Evolutionary conservation across 2,888 invertebrate species (phyloP).

Genomic region (Cosmorhoe ocellata): DNA sequence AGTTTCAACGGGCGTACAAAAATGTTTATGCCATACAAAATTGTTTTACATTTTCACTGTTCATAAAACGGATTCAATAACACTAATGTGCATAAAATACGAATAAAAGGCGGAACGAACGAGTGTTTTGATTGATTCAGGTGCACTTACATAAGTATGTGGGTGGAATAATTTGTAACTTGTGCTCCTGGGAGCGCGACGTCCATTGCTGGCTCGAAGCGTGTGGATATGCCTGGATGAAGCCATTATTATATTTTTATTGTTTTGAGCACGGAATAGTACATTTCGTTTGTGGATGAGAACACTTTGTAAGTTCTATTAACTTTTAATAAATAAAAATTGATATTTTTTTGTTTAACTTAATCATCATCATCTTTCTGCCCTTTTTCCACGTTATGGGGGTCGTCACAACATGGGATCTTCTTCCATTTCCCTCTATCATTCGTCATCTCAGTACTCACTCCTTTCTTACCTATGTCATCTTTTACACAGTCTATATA

Average conservation of each 20-base stretch:
- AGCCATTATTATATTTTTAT: constrained; percentile 1
- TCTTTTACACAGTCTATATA: too few species aligned
- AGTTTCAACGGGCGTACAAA: constrained; percentile 16
- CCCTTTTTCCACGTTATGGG: too few species aligned
- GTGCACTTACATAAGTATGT: constrained; percentile 75
- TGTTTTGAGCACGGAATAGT: background rate
- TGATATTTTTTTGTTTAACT: too few species aligned
- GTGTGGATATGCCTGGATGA: constrained; percentile 44
- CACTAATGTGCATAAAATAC: constrained; percentile 58
- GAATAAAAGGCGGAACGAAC: constrained; percentile 67
- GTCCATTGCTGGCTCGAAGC: constrained; percentile 36
- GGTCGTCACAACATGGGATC: too few species aligned
- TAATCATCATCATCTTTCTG: too few species aligned
- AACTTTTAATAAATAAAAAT: too few species aligned
- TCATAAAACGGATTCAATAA: constrained; percentile 64
- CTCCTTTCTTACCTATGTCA: too few species aligned
- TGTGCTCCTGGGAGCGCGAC: constrained; percentile 58
- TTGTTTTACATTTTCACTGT: constrained; percentile 49
- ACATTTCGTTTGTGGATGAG: too few species aligned
- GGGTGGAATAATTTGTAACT: constrained; percentile 80
- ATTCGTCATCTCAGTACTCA: too few species aligned
- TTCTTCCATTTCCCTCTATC: too few species aligned
- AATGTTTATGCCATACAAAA: constrained; percentile 34
- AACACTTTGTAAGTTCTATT: too few species aligned
- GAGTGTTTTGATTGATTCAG: constrained; percentile 77